Conservation (phyloP, 2,888 invertebrate species). For the Pollenia griseotomentosa region DNA sequence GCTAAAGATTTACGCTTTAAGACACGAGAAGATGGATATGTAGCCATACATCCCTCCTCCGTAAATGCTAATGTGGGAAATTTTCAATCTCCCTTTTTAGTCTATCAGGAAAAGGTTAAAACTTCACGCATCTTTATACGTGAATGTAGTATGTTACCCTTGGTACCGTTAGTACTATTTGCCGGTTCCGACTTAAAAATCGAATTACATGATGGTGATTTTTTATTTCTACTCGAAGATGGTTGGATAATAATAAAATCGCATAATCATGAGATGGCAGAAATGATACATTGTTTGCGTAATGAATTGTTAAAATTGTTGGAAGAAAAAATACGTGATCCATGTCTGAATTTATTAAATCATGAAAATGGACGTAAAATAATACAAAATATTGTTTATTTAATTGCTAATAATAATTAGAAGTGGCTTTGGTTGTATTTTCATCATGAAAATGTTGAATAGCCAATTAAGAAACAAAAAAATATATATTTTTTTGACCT, state of each 20-base stretch:
- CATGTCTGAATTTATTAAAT: conserved; percentile 89
- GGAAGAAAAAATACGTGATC: conserved; percentile 93
- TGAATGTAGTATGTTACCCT: conserved; percentile 92
- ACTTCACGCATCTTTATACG: conserved; percentile 91
- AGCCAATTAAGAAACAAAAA: not conserved
- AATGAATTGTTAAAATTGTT: conserved; percentile 90
- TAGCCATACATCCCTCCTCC: conserved; percentile 91
- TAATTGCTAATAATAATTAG: conserved; percentile 85
- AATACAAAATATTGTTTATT: conserved; percentile 90
- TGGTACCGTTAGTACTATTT: conserved; percentile 89
- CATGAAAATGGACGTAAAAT: conserved; percentile 91
- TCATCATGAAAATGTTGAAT: not conserved
- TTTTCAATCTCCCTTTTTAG: conserved; percentile 90
- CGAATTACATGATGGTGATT: conserved; percentile 89
- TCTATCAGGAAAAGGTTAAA: conserved; percentile 93
- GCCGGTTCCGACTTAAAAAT: conserved; percentile 90
- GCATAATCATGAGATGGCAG: conserved; percentile 91
- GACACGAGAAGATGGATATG: conserved; percentile 90
- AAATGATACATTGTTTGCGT: conserved; percentile 91
- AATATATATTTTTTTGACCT: not conserved
- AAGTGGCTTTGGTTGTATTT: not conserved
- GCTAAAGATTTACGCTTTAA: conserved; percentile 90
- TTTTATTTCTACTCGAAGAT: conserved; percentile 90
- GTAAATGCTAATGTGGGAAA: conserved; percentile 88
- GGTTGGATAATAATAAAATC: conserved; percentile 93